Evolutionary conservation across 2,888 invertebrate species (phyloP), one percentile per base, ranked within the genome.

Genomic region (Gerris lacustris): DNA sequence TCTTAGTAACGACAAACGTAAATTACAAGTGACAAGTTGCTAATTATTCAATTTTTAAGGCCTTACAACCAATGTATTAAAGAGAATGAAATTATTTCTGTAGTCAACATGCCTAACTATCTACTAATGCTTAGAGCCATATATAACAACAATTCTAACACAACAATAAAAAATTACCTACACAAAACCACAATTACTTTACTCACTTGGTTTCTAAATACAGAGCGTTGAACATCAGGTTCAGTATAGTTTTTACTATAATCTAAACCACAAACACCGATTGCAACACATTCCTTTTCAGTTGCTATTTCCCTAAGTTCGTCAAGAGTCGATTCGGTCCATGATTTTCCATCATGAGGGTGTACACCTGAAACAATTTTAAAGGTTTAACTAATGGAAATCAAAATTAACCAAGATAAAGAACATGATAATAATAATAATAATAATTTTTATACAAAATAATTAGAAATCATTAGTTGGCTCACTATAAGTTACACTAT

Each of bases 241-340:
- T 94, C 92, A 7, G 95, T 95, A 82, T 95, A 96, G 81, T 95
- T 94, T 79, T 94, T 88, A 80, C 91, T 94, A 81, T 92, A 96
- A 83, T 96, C 96, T 75, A 96, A 85, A 55, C 96, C 96, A 80
- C 96, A 96, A 80, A 95, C 95, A 31, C 96, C 96, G 63, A 96
- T 86, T 5, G 95, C 95, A 45, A 96, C 95, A 81, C 95, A 95
- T 82, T 95, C 94, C 5, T 88, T 88, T 78, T 92, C 92, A 69
- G 84, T 83, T 18, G 92, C 91, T 75, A 92, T 86, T 74, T 86
- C 85, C 77, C 86, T 85, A 71, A 94, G 82, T 78, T 92, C 91
- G 44, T 78, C 77, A 5, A 81, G 76, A 6, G 83, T 82, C 6
- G 82, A 82, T 6, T 83, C 82, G 64, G 86, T 84, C 94, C 94